phyloP scores from a whole-genome alignment of 2,888 invertebrate genomes.

The Pterostichus madidus region DNA sequence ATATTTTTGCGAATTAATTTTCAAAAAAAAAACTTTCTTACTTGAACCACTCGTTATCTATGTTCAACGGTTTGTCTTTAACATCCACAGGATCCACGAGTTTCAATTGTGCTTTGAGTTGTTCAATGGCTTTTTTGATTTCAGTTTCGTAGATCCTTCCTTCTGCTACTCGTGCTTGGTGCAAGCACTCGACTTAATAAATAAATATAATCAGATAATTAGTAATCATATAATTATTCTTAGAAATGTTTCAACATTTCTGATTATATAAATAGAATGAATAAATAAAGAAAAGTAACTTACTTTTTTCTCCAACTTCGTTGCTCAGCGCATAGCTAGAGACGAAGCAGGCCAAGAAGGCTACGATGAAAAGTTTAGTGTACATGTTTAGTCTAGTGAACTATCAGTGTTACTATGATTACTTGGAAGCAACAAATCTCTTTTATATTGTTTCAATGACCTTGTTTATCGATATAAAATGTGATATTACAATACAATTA shows the following conservation, averaged over 20 bases:
- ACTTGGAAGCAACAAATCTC: neutral
- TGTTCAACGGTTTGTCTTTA: neutral
- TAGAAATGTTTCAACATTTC: neutral
- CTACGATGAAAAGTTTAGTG: constrained; percentile 11
- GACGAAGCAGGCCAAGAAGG: constrained; percentile 5
- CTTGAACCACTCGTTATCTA: neutral
- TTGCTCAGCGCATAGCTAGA: neutral
- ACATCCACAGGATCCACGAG: neutral
- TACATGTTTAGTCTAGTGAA: constrained; percentile 19
- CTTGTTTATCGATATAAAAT: constrained; percentile 31
- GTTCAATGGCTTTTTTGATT: constrained; percentile 3
- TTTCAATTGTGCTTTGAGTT: neutral
- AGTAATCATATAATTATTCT: neutral
- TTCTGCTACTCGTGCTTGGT: constrained; percentile 1
- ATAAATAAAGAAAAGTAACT: constrained; percentile 21
- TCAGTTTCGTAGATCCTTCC: constrained; percentile 6
- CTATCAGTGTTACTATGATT: neutral
- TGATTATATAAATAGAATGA: too few species aligned
- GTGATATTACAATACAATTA: constrained; percentile 8
- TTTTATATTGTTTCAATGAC: constrained; percentile 13
- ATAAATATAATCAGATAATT: neutral
- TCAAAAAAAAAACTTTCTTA: neutral
- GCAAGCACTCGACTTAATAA: constrained; percentile 11
- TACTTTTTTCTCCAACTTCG: neutral
- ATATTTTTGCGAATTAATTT: too few species aligned